These are phyloP conservation scores for Acropternis orthonyx DNA, from an alignment of 2,797 vertebrate genomes.

Conservation along the genomic window DNA sequence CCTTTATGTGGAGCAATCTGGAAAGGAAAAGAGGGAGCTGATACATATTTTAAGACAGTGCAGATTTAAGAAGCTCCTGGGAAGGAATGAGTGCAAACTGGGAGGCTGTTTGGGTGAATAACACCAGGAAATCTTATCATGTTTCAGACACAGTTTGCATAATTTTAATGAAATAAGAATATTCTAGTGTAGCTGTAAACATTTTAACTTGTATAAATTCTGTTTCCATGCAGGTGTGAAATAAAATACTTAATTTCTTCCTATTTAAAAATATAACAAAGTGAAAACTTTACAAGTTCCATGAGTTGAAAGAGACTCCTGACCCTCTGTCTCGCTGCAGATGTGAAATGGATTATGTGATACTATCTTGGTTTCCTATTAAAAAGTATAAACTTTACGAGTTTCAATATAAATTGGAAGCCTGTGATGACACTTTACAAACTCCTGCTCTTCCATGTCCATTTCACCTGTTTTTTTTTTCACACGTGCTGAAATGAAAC, in stretches of 20 bases:
- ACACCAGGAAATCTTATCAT: neutral
- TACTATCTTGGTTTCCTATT: neutral
- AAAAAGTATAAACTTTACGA: neutral
- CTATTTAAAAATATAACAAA: neutral
- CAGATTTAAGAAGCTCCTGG: neutral
- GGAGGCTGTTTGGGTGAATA: neutral
- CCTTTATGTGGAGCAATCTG: neutral
- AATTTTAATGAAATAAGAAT: neutral
- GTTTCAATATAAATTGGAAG: neutral
- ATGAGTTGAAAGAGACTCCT: neutral
- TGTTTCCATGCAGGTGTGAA: neutral
- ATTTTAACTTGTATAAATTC: neutral
- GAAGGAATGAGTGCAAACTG: neutral
- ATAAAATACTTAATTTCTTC: neutral
- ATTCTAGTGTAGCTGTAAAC: neutral
- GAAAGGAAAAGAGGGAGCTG: neutral
- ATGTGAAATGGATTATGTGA: neutral
- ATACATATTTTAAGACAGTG: neutral
- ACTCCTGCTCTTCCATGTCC: neutral
- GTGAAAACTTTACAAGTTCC: neutral
- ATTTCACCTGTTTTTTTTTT: neutral
- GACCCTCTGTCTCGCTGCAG: neutral
- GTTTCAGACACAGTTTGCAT: neutral
- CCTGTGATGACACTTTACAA: neutral
- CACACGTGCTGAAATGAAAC: neutral